phyloP scores from a whole-genome alignment of 2,888 invertebrate species.

The Myopa tessellatipennis region DNA sequence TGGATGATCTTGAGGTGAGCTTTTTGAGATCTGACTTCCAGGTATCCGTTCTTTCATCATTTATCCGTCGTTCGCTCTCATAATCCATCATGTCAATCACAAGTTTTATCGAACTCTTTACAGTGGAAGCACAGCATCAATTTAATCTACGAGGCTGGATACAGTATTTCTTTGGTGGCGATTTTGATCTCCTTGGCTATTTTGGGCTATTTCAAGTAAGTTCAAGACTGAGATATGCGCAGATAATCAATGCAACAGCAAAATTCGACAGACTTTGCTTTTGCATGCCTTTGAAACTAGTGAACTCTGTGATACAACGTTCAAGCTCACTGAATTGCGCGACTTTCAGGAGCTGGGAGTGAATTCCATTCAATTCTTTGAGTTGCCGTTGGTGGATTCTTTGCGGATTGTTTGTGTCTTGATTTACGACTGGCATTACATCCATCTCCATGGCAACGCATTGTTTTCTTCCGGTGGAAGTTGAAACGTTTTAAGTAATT shows the following conservation, averaged over 20 bases:
- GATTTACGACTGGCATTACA: too few relatives aligned
- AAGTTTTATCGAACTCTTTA: conserved; percentile 27
- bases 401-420: too few relatives aligned
- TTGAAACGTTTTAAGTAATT: too few relatives aligned
- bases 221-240: conserved; percentile 47
- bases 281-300: too few relatives aligned
- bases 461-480: too few relatives aligned
- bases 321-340: not conserved
- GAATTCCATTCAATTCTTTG: too few relatives aligned
- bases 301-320: not conserved
- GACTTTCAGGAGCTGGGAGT: too few relatives aligned
- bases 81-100: too few relatives aligned
- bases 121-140: conserved; percentile 80
- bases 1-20: conserved; percentile 76
- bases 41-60: not conserved
- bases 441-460: too few relatives aligned
- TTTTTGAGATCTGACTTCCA: not conserved
- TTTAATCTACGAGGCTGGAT: conserved; percentile 86
- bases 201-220: conserved; percentile 89
- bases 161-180: conserved; percentile 86
- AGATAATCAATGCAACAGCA: not conserved
- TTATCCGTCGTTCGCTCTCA: too few relatives aligned
- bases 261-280: conserved; percentile 22
- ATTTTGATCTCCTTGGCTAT: conserved; percentile 84
- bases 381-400: too few relatives aligned